phyloP scores from a whole-genome alignment of 2,113 vertebrate genomes.

The Chelonoidis abingdonii region DNA sequence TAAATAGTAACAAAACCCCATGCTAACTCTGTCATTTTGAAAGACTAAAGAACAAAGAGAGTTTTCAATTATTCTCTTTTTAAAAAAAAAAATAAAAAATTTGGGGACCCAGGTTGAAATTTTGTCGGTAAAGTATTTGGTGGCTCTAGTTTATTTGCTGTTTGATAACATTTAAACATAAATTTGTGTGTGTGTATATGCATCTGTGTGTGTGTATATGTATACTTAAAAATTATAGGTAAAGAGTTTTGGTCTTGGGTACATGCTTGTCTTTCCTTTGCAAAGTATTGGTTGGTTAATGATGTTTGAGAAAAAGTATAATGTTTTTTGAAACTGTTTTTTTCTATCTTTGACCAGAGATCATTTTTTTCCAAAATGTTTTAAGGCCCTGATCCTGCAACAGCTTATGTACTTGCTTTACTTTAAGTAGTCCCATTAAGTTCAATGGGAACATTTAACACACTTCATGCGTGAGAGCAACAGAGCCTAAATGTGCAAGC shows the following conservation, averaged over 20 bases:
- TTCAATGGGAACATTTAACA: not conserved
- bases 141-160: not conserved
- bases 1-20: not conserved
- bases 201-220: constrained; percentile 40
- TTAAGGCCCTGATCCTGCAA: not conserved
- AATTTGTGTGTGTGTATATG: constrained; percentile 34
- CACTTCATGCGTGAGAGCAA: not conserved
- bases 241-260: not conserved
- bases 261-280: not conserved
- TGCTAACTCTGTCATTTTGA: not conserved
- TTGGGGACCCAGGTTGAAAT: not conserved
- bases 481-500: not conserved
- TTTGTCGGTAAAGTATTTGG: not conserved
- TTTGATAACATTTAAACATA: constrained; percentile 29
- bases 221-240: constrained; percentile 54
- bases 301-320: rapidly evolving
- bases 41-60: not conserved
- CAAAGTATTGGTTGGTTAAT: not conserved
- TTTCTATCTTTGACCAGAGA: not conserved
- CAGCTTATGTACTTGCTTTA: not conserved
- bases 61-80: not conserved
- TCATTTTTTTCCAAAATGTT: not conserved
- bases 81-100: not conserved
- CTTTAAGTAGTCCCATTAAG: not conserved
- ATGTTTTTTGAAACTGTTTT: not conserved